phyloP scores from a whole-genome alignment of 2,888 invertebrate species.

The Mimachlamys varia region DNA sequence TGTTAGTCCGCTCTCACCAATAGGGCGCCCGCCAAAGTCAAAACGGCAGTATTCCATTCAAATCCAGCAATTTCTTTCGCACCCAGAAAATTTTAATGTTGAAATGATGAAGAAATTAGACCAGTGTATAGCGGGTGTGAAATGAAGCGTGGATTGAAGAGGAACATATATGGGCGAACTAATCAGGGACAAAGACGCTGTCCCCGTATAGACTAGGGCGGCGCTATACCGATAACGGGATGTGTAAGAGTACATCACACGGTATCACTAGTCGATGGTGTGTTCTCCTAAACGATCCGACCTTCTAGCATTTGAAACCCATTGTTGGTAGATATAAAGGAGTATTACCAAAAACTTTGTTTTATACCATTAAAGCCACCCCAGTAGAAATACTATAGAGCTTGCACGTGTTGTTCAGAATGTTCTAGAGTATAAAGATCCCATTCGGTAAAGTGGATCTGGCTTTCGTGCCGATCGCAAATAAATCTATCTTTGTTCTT shows the following conservation, averaged over 20 bases:
- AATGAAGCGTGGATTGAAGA: slow-evolving; percentile 3
- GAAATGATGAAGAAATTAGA: slow-evolving; percentile 36
- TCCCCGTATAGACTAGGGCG: not conserved
- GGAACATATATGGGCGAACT: slow-evolving; percentile 12
- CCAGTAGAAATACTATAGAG: too few relatives aligned
- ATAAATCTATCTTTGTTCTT: not conserved
- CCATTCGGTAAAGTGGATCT: too few relatives aligned
- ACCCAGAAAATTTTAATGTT: slow-evolving; percentile 28
- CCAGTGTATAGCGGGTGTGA: not conserved
- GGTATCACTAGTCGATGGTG: too few relatives aligned
- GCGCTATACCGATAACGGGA: not conserved
- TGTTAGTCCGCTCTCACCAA: not conserved
- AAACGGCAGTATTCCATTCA: not conserved
- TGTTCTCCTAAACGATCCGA: too few relatives aligned
- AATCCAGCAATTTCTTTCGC: not conserved
- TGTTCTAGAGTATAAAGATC: too few relatives aligned
- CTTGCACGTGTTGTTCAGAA: too few relatives aligned
- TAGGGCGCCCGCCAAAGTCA: slow-evolving; percentile 1
- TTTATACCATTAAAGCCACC: too few relatives aligned
- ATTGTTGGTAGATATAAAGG: too few relatives aligned
- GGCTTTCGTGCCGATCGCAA: not conserved
- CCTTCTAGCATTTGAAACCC: too few relatives aligned
- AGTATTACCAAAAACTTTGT: too few relatives aligned
- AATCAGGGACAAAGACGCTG: not conserved
- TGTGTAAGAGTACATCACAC: not conserved